Conservation (phyloP, 1,140 invertebrate species). For the Monomorium pharaonis region DNA sequence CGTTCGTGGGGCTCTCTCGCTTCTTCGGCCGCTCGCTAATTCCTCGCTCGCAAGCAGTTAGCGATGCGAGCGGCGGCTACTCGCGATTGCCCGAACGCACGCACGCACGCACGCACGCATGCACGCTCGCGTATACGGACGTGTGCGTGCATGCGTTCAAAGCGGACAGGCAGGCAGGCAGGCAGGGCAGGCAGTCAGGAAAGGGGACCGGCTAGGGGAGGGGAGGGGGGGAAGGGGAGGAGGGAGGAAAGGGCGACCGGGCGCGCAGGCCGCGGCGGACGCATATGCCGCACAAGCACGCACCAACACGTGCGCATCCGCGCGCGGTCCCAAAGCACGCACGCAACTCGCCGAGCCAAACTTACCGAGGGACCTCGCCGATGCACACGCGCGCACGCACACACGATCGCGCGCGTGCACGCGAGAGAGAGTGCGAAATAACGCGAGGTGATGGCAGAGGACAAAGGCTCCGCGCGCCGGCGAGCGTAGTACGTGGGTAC, state of each 20-base stretch:
- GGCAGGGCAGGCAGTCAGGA: constrained; percentile 16
- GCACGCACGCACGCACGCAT: background rate
- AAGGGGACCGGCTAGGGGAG: background rate
- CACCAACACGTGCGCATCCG: constrained; percentile 48
- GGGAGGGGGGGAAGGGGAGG: constrained; percentile 1
- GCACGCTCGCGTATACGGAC: background rate
- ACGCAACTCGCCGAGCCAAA: constrained; percentile 47
- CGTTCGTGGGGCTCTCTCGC: constrained; percentile 50
- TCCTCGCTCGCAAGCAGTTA: constrained; percentile 64
- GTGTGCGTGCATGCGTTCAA: constrained; percentile 31
- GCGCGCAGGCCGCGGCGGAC: constrained; percentile 58
- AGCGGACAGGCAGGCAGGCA: constrained; percentile 51
- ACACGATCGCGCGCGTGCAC: constrained; percentile 62
- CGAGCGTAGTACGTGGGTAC: constrained; percentile 77
- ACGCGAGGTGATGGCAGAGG: constrained; percentile 82
- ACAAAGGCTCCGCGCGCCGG: constrained; percentile 81
- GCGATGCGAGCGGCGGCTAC: constrained; percentile 47
- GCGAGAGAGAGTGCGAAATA: constrained; percentile 82
- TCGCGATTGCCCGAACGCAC: constrained; percentile 27
- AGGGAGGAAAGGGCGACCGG: constrained; percentile 40
- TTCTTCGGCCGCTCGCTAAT: constrained; percentile 64
- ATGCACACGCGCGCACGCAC: constrained; percentile 36
- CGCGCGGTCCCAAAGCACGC: constrained; percentile 37
- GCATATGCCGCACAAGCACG: constrained; percentile 62
- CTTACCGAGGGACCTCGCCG: constrained; percentile 53